These are phyloP conservation scores for Calycopis cecrops DNA, from an alignment of 1,140 invertebrate species.

Conservation along the genomic window DNA sequence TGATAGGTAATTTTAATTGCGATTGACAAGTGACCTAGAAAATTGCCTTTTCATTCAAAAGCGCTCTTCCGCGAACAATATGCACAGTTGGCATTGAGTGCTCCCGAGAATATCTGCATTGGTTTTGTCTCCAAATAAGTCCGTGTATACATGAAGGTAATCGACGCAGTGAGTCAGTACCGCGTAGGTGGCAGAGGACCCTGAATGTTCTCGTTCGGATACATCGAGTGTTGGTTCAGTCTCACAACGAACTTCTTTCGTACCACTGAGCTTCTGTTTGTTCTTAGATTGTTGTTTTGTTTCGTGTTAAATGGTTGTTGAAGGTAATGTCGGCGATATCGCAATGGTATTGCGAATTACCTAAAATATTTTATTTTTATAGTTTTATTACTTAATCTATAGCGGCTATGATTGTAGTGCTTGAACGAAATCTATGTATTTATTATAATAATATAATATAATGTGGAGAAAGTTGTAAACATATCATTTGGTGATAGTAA, in stretches of 20 bases:
- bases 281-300: no score
- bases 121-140: slow-evolving; percentile 67
- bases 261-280: slow-evolving; percentile 18
- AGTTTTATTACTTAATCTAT: no score
- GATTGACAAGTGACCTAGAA: slow-evolving; percentile 5
- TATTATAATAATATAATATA: no score
- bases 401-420: no score
- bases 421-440: no score
- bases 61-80: slow-evolving; percentile 5
- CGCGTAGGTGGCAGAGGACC: slow-evolving; percentile 52
- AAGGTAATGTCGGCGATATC: no score
- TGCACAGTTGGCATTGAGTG: slow-evolving; percentile 43
- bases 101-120: slow-evolving; percentile 35
- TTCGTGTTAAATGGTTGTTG: no score
- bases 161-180: slow-evolving; percentile 51
- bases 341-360: no score
- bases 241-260: slow-evolving; percentile 36
- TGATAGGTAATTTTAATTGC: background rate
- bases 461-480: no score
- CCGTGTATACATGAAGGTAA: slow-evolving; percentile 60
- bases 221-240: slow-evolving; percentile 38
- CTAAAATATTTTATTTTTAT: no score
- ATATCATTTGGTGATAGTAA: no score
- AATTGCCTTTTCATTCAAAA: slow-evolving; percentile 4
- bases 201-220: slow-evolving; percentile 35